Percentiles rank a stretch among this genome's conserved stretches.
Evolutionary conservation across 92 coral and sea anemone species (phyloP).

Genomic region (Virgularia gustaviana): DNA sequence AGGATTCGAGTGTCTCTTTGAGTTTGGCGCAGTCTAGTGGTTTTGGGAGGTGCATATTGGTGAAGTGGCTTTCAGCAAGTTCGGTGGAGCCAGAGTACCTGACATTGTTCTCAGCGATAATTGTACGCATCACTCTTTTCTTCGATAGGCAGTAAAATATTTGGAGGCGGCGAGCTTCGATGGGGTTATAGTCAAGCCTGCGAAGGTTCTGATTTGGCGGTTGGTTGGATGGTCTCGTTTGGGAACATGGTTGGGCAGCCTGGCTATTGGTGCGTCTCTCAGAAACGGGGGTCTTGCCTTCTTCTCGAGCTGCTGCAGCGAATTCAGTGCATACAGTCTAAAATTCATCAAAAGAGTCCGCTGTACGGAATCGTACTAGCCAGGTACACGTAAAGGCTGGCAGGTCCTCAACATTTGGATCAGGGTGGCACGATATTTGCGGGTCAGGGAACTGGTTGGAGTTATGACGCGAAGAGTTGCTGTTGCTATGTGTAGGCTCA

Average conservation of each 20-base stretch:
- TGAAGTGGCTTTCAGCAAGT: not conserved
- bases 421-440: not conserved
- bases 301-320: no score
- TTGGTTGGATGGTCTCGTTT: no score
- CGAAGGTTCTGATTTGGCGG: no score
- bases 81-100: not conserved
- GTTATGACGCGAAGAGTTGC: no score
- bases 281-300: no score
- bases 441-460: no score
- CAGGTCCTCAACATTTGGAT: not conserved
- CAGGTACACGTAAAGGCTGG: not conserved
- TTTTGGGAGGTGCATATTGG: not conserved
- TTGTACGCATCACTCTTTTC: conserved; percentile 4
- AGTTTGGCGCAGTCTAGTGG: not conserved
- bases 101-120: not conserved
- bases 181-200: not conserved
- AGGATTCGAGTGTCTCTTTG: not conserved
- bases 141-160: not conserved
- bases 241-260: no score
- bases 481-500: no score
- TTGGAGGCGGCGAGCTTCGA: not conserved
- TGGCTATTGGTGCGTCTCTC: no score
- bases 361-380: no score
- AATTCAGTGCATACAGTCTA: no score
- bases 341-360: no score